These are phyloP conservation scores for Zosterops pallidus DNA, from an alignment of 2,113 vertebrate genomes.

Conservation along the genomic window DNA sequence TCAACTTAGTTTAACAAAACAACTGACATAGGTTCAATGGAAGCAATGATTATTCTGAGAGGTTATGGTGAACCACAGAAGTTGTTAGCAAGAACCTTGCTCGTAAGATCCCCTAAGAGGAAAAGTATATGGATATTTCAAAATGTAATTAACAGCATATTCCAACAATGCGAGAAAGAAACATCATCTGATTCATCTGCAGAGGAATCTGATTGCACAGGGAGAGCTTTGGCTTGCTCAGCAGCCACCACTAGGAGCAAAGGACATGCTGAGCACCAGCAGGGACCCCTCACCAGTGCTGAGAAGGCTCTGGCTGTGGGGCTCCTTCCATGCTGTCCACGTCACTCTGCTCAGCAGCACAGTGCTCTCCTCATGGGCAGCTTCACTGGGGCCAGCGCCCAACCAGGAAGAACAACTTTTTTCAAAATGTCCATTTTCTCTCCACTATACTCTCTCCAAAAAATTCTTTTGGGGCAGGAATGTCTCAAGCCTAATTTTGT, in stretches of 20 bases:
- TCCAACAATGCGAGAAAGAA: background rate
- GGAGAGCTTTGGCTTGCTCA: background rate
- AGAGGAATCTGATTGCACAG: background rate
- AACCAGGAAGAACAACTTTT: background rate
- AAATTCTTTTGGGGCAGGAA: background rate
- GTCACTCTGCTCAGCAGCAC: rapidly evolving
- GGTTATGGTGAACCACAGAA: conserved; percentile 6
- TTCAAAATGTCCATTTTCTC: background rate
- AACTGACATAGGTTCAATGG: conserved; percentile 53
- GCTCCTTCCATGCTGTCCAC: background rate
- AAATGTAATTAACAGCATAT: conserved; percentile 6
- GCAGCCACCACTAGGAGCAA: background rate
- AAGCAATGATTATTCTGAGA: conserved; percentile 46
- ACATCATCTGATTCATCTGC: background rate
- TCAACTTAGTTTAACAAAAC: conserved; percentile 56
- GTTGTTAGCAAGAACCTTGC: background rate
- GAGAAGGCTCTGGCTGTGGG: background rate
- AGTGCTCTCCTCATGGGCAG: rapidly evolving
- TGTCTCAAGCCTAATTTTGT: background rate
- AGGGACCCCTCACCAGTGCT: rapidly evolving
- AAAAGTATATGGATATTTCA: conserved; percentile 47
- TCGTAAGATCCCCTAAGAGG: conserved; percentile 32
- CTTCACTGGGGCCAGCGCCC: background rate
- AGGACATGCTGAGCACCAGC: background rate
- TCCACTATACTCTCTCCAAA: background rate